Base-by-base conservation (phyloP, 2,888 invertebrate genomes). In the Yponomeuta malinellus region DNA sequence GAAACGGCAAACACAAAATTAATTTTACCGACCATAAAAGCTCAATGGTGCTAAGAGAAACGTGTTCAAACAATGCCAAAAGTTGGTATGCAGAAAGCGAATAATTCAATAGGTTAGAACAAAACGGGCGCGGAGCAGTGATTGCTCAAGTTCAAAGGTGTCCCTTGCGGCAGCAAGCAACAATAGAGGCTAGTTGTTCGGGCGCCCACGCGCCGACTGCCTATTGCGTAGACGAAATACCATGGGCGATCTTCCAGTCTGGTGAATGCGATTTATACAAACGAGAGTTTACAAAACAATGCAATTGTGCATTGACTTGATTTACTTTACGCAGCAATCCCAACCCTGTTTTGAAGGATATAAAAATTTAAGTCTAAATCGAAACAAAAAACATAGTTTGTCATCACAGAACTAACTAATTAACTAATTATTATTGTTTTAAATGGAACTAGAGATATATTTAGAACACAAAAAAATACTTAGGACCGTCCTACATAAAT, bases 91-190 rank as follows among this genome's bases (percentile, higher is more conserved):
- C 70, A 71, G 72, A 72, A 71, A 72, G 69, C 71, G 68, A 43
- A 71, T 72, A 71, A 72, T 69, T 65, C 67, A 48, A 63, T 43
- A 67, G 37, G 43, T 29, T 63, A 29, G 43, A 63, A 71, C 65
- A 70, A 71, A 71, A 69, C 71, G 71, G 69, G 71, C 67, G 66
- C 52, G 59, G 63, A 68, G 76, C 73, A 75, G 74, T 74, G 77
- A 79, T 81, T 81, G 77, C 74, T 77, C 78, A 81, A 81, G 83
- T 82, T 85, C 83, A 83, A 82, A 83, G 81, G 80, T 83, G 78
- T 79, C 78, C 76, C 80, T 78, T 77, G 75, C 71, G 79, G 79
- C 76, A 71, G 74, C 76, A 76, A 77, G 74, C 76, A 76, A 78
- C 77, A 81, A 80, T 81, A 75, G 75, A 75, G 10, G 68, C 68